Evolutionary conservation across 2,113 vertebrate species (phyloP).

Genomic region (Oxygymnocypris stewartii): DNA sequence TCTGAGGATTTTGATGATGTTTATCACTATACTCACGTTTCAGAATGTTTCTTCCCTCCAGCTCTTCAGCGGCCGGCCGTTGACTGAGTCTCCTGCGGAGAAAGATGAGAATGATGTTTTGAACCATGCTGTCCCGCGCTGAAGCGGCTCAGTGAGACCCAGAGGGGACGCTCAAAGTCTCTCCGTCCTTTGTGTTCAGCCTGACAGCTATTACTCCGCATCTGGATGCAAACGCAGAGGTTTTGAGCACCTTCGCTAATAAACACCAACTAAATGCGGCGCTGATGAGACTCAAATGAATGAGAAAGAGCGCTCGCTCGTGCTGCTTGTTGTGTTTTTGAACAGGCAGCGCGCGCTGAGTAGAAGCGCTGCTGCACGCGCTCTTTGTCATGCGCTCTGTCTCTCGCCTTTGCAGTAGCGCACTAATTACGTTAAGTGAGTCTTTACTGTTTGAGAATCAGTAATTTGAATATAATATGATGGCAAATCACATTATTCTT

Average conservation of each 20-base stretch:
- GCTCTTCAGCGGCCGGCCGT: conserved; percentile 94
- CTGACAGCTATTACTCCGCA: conserved; percentile 73
- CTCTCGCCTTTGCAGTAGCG: not conserved
- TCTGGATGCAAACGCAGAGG: conserved; percentile 61
- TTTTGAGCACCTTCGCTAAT: not conserved
- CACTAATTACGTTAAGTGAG: not conserved
- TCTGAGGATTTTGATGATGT: not conserved
- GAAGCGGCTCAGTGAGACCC: not conserved
- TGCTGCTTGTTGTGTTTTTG: conserved; percentile 16
- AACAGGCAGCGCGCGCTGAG: not conserved
- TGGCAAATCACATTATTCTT: not conserved
- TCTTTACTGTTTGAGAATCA: not conserved
- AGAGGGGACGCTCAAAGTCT: conserved; percentile 66
- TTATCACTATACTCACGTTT: conserved; percentile 85
- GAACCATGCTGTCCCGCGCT: conserved; percentile 78
- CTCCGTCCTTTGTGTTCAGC: conserved; percentile 73
- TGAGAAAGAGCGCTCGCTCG: conserved; percentile 2
- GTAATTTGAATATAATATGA: not conserved
- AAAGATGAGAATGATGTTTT: conserved; percentile 93
- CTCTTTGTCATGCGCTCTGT: not conserved
- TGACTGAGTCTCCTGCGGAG: conserved; percentile 98
- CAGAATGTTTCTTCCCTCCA: conserved; percentile 95
- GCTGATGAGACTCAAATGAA: not conserved
- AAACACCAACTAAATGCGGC: not conserved
- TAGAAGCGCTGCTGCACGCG: not conserved